A percentile compares a stretch with the other conserved stretches of the same genome.
Evolutionary conservation across 2,113 vertebrate genomes (phyloP).

Genomic region (Psammodynastes pulverulentus): DNA sequence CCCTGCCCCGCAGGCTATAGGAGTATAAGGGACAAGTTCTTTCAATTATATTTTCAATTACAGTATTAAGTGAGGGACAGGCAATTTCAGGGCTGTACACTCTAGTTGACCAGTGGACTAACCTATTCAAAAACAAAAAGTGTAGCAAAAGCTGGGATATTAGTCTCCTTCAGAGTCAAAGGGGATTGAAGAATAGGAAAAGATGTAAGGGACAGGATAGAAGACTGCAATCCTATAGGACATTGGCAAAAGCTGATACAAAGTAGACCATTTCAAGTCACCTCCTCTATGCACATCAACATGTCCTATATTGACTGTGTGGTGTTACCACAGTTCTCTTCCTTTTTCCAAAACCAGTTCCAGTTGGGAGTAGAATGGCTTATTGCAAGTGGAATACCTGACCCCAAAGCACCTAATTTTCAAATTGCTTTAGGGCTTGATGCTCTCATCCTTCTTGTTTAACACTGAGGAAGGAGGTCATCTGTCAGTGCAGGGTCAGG

Average conservation of each 20-base stretch:
- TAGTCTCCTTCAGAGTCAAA: not conserved
- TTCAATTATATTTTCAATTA: not conserved
- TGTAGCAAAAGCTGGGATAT: not conserved
- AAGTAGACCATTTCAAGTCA: not conserved
- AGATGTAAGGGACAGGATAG: not conserved
- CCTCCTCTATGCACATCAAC: not conserved
- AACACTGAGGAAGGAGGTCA: not conserved
- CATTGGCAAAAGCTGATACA: not conserved
- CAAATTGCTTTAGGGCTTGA: not conserved
- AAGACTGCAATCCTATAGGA: not conserved
- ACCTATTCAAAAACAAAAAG: not conserved
- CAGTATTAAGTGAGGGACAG: not conserved
- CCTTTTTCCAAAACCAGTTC: not conserved
- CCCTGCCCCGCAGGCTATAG: not conserved
- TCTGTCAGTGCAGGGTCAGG: not conserved
- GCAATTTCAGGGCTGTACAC: not conserved
- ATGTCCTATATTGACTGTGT: not conserved
- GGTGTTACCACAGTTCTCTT: not conserved
- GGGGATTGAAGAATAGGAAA: not conserved
- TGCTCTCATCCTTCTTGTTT: not conserved
- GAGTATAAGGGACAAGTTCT: not conserved
- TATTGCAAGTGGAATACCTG: not conserved
- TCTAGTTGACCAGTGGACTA: not conserved
- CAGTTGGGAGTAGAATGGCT: not conserved
- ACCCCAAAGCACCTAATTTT: not conserved